Evolutionary conservation across 2,113 vertebrate genomes (phyloP).

Genomic region (Ammodramus savannarum): DNA sequence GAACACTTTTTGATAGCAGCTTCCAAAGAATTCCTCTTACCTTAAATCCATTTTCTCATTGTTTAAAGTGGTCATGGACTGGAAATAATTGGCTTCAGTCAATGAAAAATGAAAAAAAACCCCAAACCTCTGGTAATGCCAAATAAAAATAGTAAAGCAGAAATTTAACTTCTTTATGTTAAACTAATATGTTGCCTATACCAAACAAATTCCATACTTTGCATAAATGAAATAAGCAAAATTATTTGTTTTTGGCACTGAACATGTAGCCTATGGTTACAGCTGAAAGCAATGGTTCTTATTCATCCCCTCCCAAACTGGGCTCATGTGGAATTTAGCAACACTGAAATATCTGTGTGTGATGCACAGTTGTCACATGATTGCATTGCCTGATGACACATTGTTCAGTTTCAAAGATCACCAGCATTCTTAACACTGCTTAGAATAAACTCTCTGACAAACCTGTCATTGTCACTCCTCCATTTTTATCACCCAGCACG

Average conservation of each 20-base stretch:
- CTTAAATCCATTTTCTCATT: background rate
- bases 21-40: conserved; percentile 29
- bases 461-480: background rate
- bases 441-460: background rate
- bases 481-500: background rate
- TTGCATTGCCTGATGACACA: background rate
- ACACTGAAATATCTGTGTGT: background rate
- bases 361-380: background rate
- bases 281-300: background rate
- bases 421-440: background rate
- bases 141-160: background rate
- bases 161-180: background rate
- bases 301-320: background rate
- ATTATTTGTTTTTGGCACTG: background rate
- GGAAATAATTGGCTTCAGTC: background rate
- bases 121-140: background rate
- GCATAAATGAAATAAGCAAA: background rate
- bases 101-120: background rate
- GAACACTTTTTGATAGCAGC: background rate
- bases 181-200: background rate
- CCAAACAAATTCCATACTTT: background rate
- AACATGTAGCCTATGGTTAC: background rate
- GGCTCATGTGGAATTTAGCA: background rate
- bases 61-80: background rate
- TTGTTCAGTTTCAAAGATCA: background rate